Conservation (phyloP, 2,113 vertebrate species). For the Progne subis region DNA sequence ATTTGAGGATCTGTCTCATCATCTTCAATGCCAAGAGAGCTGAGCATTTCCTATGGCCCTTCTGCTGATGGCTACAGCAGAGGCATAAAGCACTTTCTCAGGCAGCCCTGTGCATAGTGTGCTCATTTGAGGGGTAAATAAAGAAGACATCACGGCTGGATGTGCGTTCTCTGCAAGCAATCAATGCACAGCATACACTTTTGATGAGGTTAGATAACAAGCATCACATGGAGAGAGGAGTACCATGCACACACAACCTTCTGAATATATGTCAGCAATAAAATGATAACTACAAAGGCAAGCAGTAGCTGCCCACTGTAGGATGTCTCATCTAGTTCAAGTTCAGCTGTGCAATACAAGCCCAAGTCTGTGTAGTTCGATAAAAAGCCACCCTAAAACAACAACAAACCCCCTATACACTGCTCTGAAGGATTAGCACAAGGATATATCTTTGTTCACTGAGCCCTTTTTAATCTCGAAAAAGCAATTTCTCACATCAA, state of each 20-base stretch:
- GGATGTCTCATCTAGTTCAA: constrained; percentile 28
- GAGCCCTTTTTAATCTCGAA: not conserved
- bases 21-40: not conserved
- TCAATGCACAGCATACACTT: constrained; percentile 29
- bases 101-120: not conserved
- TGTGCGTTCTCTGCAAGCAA: constrained; percentile 16
- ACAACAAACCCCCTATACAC: not conserved
- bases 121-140: not conserved
- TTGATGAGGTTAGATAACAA: constrained; percentile 58
- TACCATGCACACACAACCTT: not conserved
- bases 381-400: not conserved
- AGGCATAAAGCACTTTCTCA: not conserved
- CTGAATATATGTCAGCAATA: constrained; percentile 28
- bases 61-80: not conserved
- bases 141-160: constrained; percentile 30
- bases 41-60: not conserved
- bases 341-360: not conserved
- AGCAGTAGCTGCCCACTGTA: constrained; percentile 9
- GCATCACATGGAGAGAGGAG: not conserved
- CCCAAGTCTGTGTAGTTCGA: not conserved
- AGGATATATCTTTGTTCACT: constrained; percentile 28
- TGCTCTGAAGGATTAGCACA: constrained; percentile 17
- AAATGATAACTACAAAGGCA: constrained; percentile 45
- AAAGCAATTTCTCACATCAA: constrained; percentile 33
- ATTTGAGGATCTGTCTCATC: not conserved